Percentiles rank a stretch among this genome's conserved stretches.
Evolutionary conservation across 2,797 vertebrate genomes (phyloP).

Genomic region (Yasuhikotakia modesta): DNA sequence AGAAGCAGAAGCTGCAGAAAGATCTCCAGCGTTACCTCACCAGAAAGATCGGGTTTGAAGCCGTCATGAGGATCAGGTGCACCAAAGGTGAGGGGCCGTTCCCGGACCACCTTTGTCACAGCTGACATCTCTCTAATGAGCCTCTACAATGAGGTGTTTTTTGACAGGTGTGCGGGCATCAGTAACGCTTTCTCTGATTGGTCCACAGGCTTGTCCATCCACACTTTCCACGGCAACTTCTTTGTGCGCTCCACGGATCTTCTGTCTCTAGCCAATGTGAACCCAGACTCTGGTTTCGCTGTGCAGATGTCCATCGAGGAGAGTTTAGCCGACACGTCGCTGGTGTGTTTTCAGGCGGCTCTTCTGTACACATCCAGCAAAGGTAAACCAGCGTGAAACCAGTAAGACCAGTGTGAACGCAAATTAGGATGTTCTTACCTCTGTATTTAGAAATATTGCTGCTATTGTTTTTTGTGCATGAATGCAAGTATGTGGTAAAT

Average conservation of each 20-base stretch:
- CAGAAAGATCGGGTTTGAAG: slow-evolving; percentile 97
- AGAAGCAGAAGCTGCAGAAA: slow-evolving; percentile 87
- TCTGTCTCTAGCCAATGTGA: slow-evolving; percentile 95
- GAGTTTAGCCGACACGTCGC: slow-evolving; percentile 88
- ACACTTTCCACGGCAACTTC: slow-evolving; percentile 98
- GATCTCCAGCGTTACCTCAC: slow-evolving; percentile 94
- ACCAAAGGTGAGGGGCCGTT: slow-evolving; percentile 85
- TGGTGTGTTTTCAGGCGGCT: slow-evolving; percentile 96
- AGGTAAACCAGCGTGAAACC: no score
- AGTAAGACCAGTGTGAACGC: slow-evolving; percentile 61
- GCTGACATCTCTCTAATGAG: neutral
- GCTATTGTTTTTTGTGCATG: neutral
- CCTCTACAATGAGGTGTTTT: neutral
- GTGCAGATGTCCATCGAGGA: slow-evolving; percentile 98
- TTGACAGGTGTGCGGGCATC: neutral
- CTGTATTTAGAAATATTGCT: neutral
- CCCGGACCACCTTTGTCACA: neutral
- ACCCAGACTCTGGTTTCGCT: slow-evolving; percentile 94
- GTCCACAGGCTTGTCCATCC: slow-evolving; percentile 91
- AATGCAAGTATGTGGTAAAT: neutral
- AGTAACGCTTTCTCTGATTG: slow-evolving; percentile 3
- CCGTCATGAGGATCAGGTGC: slow-evolving; percentile 98
- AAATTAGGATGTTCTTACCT: neutral
- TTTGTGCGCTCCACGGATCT: slow-evolving; percentile 97
- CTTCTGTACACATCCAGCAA: slow-evolving; percentile 89